Evolutionary conservation across 2,888 invertebrate genomes (phyloP).

Genomic region (Exephanes ischioxanthus): DNA sequence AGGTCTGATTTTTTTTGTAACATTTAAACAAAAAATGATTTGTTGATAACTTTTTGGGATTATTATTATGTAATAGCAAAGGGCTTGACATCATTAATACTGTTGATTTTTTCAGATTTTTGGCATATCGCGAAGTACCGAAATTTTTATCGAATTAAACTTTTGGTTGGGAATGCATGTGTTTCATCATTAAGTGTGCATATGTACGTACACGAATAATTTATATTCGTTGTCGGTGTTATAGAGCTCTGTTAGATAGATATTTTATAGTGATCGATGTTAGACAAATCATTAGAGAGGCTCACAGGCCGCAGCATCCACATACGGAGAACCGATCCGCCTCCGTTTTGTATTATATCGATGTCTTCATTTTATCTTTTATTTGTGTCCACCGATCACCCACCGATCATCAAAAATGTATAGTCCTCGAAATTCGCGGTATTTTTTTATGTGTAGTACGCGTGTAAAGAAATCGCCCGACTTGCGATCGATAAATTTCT

Average conservation of each 20-base stretch:
- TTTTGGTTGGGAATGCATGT: no score
- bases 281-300: slow-evolving; percentile 56
- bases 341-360: slow-evolving; percentile 43
- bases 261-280: slow-evolving; percentile 59
- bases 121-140: no score
- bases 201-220: slow-evolving; percentile 21
- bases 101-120: no score
- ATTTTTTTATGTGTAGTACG: not conserved
- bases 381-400: slow-evolving; percentile 16
- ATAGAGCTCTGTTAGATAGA: slow-evolving; percentile 59
- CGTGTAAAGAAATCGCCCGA: not conserved
- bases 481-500: not conserved
- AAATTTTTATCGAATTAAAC: no score
- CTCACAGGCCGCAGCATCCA: slow-evolving; percentile 31
- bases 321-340: slow-evolving; percentile 29
- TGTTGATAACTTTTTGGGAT: no score
- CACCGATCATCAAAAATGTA: not conserved
- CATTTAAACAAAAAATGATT: no score
- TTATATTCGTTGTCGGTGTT: slow-evolving; percentile 57
- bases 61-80: no score
- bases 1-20: no score
- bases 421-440: slow-evolving; percentile 17
- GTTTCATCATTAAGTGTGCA: slow-evolving; percentile 4
- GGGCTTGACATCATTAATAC: no score
- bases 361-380: slow-evolving; percentile 42